Percentiles rank a stretch among this genome's conserved stretches.
These are phyloP conservation scores for Halichoerus grypus DNA, from an alignment of 2,113 vertebrate genomes.

Conservation along the genomic window DNA sequence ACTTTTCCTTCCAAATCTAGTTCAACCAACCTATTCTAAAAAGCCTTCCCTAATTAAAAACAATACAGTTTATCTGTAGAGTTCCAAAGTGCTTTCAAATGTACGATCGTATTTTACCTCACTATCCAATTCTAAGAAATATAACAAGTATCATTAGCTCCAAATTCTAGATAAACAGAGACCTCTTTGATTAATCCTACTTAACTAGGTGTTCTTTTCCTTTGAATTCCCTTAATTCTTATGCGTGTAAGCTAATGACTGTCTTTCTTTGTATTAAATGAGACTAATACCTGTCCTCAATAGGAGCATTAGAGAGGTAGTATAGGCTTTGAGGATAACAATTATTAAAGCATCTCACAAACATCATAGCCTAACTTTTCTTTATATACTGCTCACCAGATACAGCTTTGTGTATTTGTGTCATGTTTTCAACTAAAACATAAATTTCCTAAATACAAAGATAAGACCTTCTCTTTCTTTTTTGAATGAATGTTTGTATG, in stretches of 20 bases:
- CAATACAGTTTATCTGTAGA: background rate
- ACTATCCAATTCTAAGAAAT: slow-evolving; percentile 21
- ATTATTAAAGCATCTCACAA: background rate
- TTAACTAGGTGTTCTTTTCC: background rate
- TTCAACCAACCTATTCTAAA: slow-evolving; percentile 26
- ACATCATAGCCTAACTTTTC: background rate
- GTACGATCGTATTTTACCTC: background rate
- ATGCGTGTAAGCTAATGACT: background rate
- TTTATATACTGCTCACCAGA: background rate
- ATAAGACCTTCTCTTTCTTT: background rate
- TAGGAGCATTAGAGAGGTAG: background rate
- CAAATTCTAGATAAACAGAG: slow-evolving; percentile 19
- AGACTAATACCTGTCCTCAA: slow-evolving; percentile 2
- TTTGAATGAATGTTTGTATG: background rate
- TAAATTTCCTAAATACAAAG: slow-evolving; percentile 34
- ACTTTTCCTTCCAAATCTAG: slow-evolving; percentile 57
- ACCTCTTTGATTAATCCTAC: background rate
- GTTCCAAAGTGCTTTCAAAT: slow-evolving; percentile 29
- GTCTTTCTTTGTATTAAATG: slow-evolving; percentile 29
- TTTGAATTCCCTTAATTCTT: slow-evolving; percentile 35
- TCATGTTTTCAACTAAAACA: slow-evolving; percentile 37
- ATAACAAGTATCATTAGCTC: background rate
- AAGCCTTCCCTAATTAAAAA: slow-evolving; percentile 49
- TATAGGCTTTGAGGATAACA: background rate
- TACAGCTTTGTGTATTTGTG: background rate